phyloP scores from a whole-genome alignment of 2,113 vertebrate species.

The Gorsachius goisagi region DNA sequence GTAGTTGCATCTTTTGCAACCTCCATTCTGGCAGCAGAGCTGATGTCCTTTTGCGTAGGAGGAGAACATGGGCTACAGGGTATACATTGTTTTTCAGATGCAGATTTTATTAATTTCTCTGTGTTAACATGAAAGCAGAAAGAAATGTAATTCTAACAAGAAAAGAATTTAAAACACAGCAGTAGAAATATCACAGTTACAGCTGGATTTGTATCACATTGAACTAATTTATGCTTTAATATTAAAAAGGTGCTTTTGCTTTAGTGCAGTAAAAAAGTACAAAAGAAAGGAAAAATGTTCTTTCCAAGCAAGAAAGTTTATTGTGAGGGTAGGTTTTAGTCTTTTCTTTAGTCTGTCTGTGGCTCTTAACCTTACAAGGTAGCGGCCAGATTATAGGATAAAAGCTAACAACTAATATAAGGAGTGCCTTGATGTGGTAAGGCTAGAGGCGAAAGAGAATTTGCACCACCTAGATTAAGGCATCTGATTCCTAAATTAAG shows the following conservation, averaged over 20 bases:
- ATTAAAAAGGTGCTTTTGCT: background rate
- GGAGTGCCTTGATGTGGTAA: background rate
- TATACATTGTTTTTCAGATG: background rate
- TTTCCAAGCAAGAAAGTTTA: background rate
- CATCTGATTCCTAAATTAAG: background rate
- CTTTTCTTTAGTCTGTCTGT: background rate
- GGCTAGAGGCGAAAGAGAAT: background rate
- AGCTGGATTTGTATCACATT: background rate
- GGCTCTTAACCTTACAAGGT: background rate
- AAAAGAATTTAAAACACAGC: background rate
- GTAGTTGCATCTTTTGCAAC: background rate
- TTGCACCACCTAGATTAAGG: background rate
- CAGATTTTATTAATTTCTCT: constrained; percentile 12
- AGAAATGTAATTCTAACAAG: background rate
- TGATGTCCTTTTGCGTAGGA: background rate
- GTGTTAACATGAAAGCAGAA: background rate
- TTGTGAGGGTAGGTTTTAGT: background rate
- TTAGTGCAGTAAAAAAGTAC: background rate
- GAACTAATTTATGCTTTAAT: background rate
- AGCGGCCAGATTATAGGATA: background rate
- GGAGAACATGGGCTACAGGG: background rate
- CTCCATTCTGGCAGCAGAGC: background rate
- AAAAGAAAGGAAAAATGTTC: background rate
- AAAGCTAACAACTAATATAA: background rate
- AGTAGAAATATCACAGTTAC: background rate